A percentile compares a stretch with the other conserved stretches of the same genome.
These are phyloP conservation scores for Ectropis grisescens DNA, from an alignment of 1,140 invertebrate species.

Conservation along the genomic window DNA sequence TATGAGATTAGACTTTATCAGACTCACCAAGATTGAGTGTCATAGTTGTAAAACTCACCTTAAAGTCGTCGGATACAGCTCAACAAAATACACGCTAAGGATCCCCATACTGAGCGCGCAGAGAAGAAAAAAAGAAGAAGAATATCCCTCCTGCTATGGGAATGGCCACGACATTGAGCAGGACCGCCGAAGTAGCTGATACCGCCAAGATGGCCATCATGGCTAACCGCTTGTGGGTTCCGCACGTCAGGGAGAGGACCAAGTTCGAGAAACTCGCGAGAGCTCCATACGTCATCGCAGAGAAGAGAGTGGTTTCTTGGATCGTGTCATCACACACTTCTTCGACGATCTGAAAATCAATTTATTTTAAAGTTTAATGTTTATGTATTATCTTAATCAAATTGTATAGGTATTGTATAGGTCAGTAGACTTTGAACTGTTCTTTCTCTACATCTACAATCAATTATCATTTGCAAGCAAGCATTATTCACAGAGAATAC, in stretches of 20 bases:
- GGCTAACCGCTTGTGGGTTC: conserved; percentile 33
- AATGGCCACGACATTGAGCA: conserved; percentile 35
- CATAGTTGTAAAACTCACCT: too few species aligned
- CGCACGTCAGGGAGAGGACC: conserved; percentile 47
- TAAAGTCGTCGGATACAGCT: conserved; percentile 54
- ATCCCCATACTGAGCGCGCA: conserved; percentile 56
- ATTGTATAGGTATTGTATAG: too few species aligned
- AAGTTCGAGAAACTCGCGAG: conserved; percentile 43
- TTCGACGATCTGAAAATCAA: too few species aligned
- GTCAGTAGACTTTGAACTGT: too few species aligned
- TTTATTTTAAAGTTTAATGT: too few species aligned
- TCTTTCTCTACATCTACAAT: too few species aligned
- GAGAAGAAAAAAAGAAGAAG: conserved; percentile 54
- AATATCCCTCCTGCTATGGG: conserved; percentile 54
- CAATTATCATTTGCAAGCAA: too few species aligned
- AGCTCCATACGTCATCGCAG: conserved; percentile 52
- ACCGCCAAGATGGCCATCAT: conserved; percentile 43
- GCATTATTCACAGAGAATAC: too few species aligned
- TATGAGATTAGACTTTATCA: too few species aligned
- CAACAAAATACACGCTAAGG: conserved; percentile 57
- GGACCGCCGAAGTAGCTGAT: conserved; percentile 33
- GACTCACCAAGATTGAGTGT: too few species aligned
- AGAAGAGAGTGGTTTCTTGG: conserved; percentile 49
- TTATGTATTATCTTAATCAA: too few species aligned
- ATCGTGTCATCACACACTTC: conserved; percentile 53